phyloP scores from a whole-genome alignment of 2,888 invertebrate species.

The Ormyrus pomaceus region DNA sequence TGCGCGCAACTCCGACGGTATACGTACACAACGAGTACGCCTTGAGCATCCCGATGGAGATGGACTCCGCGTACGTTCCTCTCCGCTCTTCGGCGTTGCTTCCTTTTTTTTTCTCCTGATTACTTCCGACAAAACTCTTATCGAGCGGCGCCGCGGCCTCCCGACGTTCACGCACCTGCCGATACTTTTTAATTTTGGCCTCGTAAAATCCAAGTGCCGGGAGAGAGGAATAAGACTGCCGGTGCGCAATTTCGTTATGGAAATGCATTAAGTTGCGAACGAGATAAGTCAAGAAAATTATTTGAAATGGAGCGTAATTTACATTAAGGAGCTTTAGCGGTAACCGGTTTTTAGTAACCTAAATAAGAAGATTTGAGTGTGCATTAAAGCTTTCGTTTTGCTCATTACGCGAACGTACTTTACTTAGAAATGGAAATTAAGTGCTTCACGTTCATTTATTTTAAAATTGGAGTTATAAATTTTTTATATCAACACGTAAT shows the following conservation, averaged over 20 bases:
- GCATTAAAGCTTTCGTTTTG: too few relatives aligned
- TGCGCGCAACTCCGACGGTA: slow-evolving; percentile 11
- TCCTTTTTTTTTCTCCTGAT: neutral
- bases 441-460: too few relatives aligned
- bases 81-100: neutral
- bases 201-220: neutral
- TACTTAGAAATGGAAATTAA: too few relatives aligned
- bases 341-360: too few relatives aligned
- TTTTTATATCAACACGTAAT: too few relatives aligned
- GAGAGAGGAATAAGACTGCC: neutral
- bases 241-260: neutral
- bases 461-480: too few relatives aligned
- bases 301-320: neutral
- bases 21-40: slow-evolving; percentile 2
- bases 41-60: slow-evolving; percentile 20
- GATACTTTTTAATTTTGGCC: neutral
- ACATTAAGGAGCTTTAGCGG: neutral
- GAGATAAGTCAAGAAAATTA: neutral
- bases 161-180: neutral
- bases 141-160: neutral
- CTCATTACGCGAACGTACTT: too few relatives aligned
- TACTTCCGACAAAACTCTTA: neutral
- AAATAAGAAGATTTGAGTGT: too few relatives aligned
- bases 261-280: neutral
- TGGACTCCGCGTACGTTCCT: slow-evolving; percentile 17